These are phyloP conservation scores for Nemurella pictetii DNA, from an alignment of 2,888 invertebrate genomes.

Conservation along the genomic window DNA sequence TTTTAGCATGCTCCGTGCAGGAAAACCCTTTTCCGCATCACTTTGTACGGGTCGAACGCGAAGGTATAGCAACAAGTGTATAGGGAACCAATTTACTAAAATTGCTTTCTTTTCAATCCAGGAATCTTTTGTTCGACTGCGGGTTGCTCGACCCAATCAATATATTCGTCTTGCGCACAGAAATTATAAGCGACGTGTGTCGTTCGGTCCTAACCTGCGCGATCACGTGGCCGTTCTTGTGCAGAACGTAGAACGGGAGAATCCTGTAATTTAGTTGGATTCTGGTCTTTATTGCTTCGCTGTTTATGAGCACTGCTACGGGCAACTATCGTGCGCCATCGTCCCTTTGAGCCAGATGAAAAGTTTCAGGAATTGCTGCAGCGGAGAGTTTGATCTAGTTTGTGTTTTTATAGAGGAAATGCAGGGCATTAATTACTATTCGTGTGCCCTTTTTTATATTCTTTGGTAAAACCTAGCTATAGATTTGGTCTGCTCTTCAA, in stretches of 20 bases:
- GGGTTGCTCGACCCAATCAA: background rate
- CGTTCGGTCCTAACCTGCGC: background rate
- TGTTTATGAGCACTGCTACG: background rate
- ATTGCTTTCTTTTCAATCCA: conserved; percentile 23
- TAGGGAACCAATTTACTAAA: conserved; percentile 18
- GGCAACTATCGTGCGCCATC: background rate
- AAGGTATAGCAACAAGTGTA: conserved; percentile 24
- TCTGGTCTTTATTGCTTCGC: background rate
- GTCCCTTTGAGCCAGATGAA: background rate
- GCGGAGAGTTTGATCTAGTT: background rate
- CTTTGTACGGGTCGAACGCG: background rate
- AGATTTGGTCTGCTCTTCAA: background rate
- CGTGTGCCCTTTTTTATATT: background rate
- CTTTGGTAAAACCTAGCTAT: background rate
- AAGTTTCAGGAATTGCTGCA: background rate
- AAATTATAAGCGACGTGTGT: background rate
- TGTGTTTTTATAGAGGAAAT: background rate
- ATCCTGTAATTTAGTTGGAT: background rate
- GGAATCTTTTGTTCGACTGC: conserved; percentile 4
- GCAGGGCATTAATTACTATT: background rate
- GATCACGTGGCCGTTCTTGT: background rate
- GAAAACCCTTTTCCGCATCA: background rate
- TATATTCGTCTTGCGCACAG: background rate
- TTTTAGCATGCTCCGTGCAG: background rate
- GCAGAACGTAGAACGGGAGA: background rate